Conservation (phyloP, 2,888 invertebrate species). For the Drosophila hawaiiensis region DNA sequence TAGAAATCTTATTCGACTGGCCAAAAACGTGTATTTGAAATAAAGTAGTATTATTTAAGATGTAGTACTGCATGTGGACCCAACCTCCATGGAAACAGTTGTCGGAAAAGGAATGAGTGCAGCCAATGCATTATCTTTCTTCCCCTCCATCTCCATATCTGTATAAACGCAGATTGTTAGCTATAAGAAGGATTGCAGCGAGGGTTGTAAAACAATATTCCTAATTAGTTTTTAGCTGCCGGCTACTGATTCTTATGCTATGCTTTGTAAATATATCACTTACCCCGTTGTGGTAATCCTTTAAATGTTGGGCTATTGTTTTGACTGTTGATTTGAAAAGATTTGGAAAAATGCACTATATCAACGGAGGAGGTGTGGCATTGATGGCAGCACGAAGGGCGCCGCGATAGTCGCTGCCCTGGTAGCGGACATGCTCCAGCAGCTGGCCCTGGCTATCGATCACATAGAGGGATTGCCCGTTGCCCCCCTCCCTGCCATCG, state of each 20-base stretch:
- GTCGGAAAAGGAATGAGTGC: not conserved
- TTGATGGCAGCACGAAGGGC: slow-evolving; percentile 43
- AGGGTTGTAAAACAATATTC: not conserved
- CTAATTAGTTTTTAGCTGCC: not conserved
- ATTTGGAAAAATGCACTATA: not conserved
- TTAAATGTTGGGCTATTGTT: not conserved
- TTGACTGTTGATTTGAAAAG: not conserved
- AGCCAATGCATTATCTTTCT: not conserved
- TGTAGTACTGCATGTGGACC: not conserved
- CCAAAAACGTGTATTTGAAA: too few relatives aligned
- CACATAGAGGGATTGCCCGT: slow-evolving; percentile 45
- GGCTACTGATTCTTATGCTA: not conserved
- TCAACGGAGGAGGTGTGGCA: not conserved
- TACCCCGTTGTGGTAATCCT: not conserved
- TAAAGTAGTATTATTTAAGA: not conserved
- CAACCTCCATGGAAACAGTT: not conserved
- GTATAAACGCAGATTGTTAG: not conserved
- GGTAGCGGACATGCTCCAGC: slow-evolving; percentile 58
- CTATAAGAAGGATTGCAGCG: not conserved
- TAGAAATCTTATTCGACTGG: too few relatives aligned
- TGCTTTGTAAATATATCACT: not conserved
- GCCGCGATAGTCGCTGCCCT: slow-evolving; percentile 58
- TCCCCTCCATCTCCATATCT: not conserved
- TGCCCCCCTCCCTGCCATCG: slow-evolving; percentile 15
- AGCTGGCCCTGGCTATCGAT: slow-evolving; percentile 43